Evolutionary conservation across 35 echinoderm and acorn worm genomes (phyloP), one percentile per base, ranked within the genome.

Genomic region (Ophiothrix spiculata): DNA sequence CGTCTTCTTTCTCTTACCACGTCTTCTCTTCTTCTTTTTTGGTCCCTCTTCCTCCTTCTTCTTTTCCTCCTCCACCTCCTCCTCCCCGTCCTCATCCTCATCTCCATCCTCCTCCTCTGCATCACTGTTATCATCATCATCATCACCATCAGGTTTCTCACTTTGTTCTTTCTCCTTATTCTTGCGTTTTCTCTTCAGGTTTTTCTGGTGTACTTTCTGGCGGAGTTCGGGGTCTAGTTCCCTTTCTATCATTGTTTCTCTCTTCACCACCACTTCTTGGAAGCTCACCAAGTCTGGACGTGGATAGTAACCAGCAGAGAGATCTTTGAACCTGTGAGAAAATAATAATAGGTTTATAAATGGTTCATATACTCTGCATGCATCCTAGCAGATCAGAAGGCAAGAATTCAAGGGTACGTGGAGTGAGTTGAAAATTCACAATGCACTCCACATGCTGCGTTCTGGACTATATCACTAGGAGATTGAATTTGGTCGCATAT

Each of bases 271-370:
- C 56, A 74, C 64, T n/a, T 74, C 54, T 36, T 85, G 56, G 31
- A 91, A 38, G 33, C 83, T 83, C 74, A 84, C 75, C 81, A 92
- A 40, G 38, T 86, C 75, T 15, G 39, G 77, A 69, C 87, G 74
- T 16, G 90, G 90, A 56, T 83, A 92, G 21, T 87, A 79, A 4
- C 90, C 90, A 54, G 81, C 82, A 21, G 78, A 79, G 11, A 92
- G 79, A 39, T 81, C 85, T 75, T 74, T 78, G 40, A 92, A 92
- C 54, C 90, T 91, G 38, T 77, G 3, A 80, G n/a, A n/a, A n/a
- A n/a, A n/a, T n/a, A n/a, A n/a, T n/a, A n/a, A n/a, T n/a, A n/a
- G n/a, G n/a, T n/a, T n/a, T n/a, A n/a, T n/a, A n/a, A n/a, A n/a
- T n/a, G n/a, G n/a, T n/a, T n/a, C n/a, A n/a, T n/a, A n/a, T n/a